Evolutionary conservation across 2,888 invertebrate genomes (phyloP).

Genomic region (Apocheima hispidaria): DNA sequence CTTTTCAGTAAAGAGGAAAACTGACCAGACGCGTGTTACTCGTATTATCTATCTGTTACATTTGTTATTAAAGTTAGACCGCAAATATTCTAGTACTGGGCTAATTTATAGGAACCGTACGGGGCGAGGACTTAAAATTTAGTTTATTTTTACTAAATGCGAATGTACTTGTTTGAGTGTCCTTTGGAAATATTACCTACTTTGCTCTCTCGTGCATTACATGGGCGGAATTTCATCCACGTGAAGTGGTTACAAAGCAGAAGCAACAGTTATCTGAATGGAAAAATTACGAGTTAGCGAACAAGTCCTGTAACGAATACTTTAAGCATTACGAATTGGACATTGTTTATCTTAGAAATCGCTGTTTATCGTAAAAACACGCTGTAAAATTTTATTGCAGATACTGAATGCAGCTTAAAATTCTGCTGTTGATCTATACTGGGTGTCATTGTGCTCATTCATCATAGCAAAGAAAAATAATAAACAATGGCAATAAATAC

Average conservation of each 20-base stretch:
- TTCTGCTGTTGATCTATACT: slow-evolving; percentile 29
- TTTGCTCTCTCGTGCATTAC: slow-evolving; percentile 10
- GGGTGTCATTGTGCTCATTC: slow-evolving; percentile 17
- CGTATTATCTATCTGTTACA: too few relatives aligned
- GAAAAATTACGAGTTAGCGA: slow-evolving; percentile 26
- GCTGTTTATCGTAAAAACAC: slow-evolving; percentile 3
- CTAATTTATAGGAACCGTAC: slow-evolving; percentile 4
- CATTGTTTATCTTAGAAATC: slow-evolving; percentile 1
- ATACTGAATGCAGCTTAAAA: slow-evolving; percentile 23
- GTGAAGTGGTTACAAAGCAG: slow-evolving; percentile 26
- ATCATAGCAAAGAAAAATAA: slow-evolving; percentile 10
- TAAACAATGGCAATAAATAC: slow-evolving; percentile 11
- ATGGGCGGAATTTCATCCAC: slow-evolving; percentile 18
- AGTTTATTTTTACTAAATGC: not conserved
- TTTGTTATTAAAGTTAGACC: slow-evolving; percentile 12
- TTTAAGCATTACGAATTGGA: slow-evolving; percentile 5
- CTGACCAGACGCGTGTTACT: slow-evolving; percentile 1
- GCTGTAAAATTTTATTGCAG: slow-evolving; percentile 15
- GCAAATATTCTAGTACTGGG: not conserved
- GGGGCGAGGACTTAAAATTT: slow-evolving; percentile 12
- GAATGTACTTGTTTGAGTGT: slow-evolving; percentile 16
- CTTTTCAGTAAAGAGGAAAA: slow-evolving; percentile 4
- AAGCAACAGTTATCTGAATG: slow-evolving; percentile 30
- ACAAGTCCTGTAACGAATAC: slow-evolving; percentile 25
- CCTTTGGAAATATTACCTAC: slow-evolving; percentile 15